These are phyloP conservation scores for Oreochromis spilurus DNA, from an alignment of 2,113 vertebrate species.

Conservation along the genomic window DNA sequence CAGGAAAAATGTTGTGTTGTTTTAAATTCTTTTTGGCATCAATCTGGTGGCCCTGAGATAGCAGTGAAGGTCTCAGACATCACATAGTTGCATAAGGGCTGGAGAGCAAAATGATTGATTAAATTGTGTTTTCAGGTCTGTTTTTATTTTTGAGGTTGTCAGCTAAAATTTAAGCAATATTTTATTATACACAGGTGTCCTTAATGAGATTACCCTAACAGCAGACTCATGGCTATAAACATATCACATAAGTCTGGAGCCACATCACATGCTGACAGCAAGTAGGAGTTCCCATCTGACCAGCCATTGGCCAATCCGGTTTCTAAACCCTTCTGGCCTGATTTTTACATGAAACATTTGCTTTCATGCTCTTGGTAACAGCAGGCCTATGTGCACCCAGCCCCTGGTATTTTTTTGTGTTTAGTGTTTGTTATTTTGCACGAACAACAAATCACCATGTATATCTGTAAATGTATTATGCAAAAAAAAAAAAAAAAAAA, in stretches of 20 bases:
- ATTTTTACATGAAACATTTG: slow-evolving; percentile 52
- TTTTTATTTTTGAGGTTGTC: slow-evolving; percentile 11
- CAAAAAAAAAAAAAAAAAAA: background rate
- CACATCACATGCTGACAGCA: slow-evolving; percentile 28
- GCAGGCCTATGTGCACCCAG: background rate
- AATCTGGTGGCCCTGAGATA: slow-evolving; percentile 10
- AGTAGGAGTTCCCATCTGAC: slow-evolving; percentile 59
- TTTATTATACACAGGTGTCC: background rate
- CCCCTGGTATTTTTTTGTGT: background rate
- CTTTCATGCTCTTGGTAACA: background rate
- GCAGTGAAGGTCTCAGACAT: background rate
- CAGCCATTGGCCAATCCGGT: slow-evolving; percentile 51
- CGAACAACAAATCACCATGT: background rate
- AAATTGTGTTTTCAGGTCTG: slow-evolving; percentile 12
- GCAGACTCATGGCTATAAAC: slow-evolving; percentile 39
- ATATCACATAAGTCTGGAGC: slow-evolving; percentile 25
- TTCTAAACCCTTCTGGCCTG: slow-evolving; percentile 38
- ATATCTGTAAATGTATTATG: background rate
- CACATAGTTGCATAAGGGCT: slow-evolving; percentile 4
- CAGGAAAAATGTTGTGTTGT: slow-evolving; percentile 8
- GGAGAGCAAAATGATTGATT: background rate
- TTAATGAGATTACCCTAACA: slow-evolving; percentile 11
- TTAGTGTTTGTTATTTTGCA: background rate
- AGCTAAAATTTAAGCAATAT: background rate
- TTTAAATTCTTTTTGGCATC: slow-evolving; percentile 1